These are phyloP conservation scores for Magallana nippona DNA, from an alignment of 2,888 invertebrate species.

Conservation along the genomic window DNA sequence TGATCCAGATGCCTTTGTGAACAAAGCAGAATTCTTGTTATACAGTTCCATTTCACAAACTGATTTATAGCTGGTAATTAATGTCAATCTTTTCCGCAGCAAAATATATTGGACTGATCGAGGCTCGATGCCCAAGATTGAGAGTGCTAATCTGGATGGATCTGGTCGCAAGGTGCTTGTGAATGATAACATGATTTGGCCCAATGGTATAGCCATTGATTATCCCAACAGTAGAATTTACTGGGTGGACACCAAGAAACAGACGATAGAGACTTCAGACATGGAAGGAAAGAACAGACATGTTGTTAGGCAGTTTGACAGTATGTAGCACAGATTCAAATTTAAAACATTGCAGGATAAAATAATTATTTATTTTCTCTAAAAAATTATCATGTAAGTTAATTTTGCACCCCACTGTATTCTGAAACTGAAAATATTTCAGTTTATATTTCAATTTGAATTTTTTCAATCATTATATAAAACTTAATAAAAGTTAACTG, in stretches of 20 bases:
- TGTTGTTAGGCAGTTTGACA: slow-evolving; percentile 60
- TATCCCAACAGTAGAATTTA: slow-evolving; percentile 88
- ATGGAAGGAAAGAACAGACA: slow-evolving; percentile 65
- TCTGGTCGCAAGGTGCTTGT: slow-evolving; percentile 62
- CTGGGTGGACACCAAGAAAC: slow-evolving; percentile 89
- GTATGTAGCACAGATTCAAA: slow-evolving; percentile 45
- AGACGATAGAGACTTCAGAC: slow-evolving; percentile 67
- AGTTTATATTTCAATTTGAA: too few relatives aligned
- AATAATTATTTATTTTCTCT: too few relatives aligned
- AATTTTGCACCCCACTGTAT: too few relatives aligned
- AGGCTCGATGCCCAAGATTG: slow-evolving; percentile 67
- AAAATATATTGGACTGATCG: slow-evolving; percentile 89
- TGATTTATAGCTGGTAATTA: too few relatives aligned
- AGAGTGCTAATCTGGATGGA: slow-evolving; percentile 70
- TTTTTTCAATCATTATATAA: too few relatives aligned
- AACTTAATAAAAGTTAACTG: too few relatives aligned
- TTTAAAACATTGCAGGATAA: not conserved
- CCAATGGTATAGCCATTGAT: slow-evolving; percentile 88
- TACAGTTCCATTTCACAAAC: too few relatives aligned
- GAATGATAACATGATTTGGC: slow-evolving; percentile 82
- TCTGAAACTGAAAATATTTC: too few relatives aligned
- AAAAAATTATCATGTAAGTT: too few relatives aligned
- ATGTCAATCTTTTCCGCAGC: slow-evolving; percentile 74
- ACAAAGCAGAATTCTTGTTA: too few relatives aligned
- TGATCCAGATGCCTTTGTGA: too few relatives aligned